Base-by-base conservation (phyloP, 2,113 vertebrate genomes). In the Vidua macroura region DNA sequence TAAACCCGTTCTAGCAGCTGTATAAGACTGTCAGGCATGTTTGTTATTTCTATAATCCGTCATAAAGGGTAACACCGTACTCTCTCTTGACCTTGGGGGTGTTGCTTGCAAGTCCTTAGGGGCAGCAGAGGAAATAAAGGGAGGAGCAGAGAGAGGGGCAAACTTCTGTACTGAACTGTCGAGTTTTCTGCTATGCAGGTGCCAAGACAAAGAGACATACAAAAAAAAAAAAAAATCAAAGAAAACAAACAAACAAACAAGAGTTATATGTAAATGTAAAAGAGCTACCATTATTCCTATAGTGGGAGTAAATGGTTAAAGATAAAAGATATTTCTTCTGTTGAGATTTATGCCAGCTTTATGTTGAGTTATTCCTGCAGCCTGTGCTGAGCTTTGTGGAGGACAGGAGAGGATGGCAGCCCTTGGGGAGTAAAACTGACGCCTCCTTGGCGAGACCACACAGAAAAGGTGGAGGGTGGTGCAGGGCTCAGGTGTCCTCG, bases 41-140 rank as follows among this genome's bases (percentile, higher is more conserved):
- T 98, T 98, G 98, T 99, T 98, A 98, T 98, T 98, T 98, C 98
- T 98, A 98, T 97, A 96, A 98, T 98, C 94, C 95, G 93, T 98
- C 97, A 97, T 96, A 97, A 98, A 98, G 98, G 96, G 97, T 97
- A 91, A 98, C 98, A 98, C 98, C 97, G 96, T 96, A 96, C 97
- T 98, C 80, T 93, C 91, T 97, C 95, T 95, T 89, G 96, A 97
- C 93, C 90, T 86, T 92, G 91, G 91, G 90, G 95, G 84, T 92
- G 85, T 96, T 90, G 91, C 94, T 97, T 94, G 88, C 13, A 83
- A 86, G 95, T 97, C 95, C 95, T 97, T 81, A 93, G 96, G 92
- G 94, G 91, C 92, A 95, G 96, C 81, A 48, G 78, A 63, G 81
- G 33, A 73, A 95, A 88, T 35, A 53, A 58, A 93, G 52, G 78